Conservation (phyloP, 1,140 invertebrate genomes). For the Microplitis mediator region DNA sequence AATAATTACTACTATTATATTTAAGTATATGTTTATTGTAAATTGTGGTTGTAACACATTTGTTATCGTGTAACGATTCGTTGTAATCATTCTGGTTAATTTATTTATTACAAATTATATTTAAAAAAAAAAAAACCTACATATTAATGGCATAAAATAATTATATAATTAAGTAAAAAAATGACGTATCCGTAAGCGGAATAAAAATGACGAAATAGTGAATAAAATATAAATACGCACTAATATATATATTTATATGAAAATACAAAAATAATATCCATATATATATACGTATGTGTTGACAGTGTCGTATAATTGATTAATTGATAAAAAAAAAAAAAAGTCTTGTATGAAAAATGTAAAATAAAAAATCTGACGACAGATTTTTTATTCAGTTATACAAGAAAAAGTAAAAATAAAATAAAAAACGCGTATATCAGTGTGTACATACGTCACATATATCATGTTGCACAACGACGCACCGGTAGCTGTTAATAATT, state of each 20-base stretch:
- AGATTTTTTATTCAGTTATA: constrained; percentile 3
- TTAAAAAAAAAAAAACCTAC: constrained; percentile 17
- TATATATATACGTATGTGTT: no score
- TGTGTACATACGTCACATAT: constrained; percentile 37
- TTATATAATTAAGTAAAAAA: no score
- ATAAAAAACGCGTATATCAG: constrained; percentile 29
- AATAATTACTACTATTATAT: background rate
- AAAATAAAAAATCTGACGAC: background rate
- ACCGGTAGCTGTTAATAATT: constrained; percentile 38
- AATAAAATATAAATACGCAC: no score
- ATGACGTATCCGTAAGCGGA: constrained; percentile 2
- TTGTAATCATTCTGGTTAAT: constrained; percentile 51
- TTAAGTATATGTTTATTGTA: constrained; percentile 40
- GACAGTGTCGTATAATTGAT: background rate
- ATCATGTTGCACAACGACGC: constrained; percentile 14
- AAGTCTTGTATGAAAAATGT: background rate
- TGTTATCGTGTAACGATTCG: constrained; percentile 41
- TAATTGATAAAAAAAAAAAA: background rate
- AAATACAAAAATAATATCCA: no score
- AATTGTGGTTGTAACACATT: constrained; percentile 46
- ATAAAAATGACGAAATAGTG: background rate
- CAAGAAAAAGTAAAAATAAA: background rate
- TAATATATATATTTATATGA: no score
- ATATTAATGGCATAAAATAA: no score
- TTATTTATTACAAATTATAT: constrained; percentile 54